These are phyloP conservation scores for Gerris buenoi DNA, from an alignment of 1,140 invertebrate species.

Conservation along the genomic window DNA sequence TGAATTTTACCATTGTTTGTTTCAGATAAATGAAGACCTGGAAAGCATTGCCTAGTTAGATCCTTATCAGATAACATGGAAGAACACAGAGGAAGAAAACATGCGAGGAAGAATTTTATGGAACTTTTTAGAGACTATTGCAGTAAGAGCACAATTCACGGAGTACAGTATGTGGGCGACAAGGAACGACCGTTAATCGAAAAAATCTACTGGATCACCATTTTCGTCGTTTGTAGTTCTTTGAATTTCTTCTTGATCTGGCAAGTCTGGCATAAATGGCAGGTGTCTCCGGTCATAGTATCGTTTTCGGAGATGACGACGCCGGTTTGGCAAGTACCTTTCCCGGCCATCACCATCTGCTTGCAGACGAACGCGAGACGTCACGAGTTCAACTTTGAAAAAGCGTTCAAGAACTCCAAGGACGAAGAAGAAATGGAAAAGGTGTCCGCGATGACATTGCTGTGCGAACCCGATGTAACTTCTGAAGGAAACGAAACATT, in stretches of 20 bases:
- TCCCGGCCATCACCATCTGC: conserved; percentile 19
- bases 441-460: background rate
- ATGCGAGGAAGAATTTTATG: background rate
- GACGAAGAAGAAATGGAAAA: background rate
- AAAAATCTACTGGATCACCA: conserved; percentile 5
- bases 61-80: too few species aligned
- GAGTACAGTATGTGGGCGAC: conserved; percentile 15
- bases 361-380: conserved; percentile 4
- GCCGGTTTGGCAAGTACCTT: conserved; percentile 16
- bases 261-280: conserved; percentile 3
- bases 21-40: too few species aligned
- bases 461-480: background rate
- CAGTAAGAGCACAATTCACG: conserved; percentile 17
- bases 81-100: background rate
- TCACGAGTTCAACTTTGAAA: conserved; percentile 2
- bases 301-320: conserved; percentile 1
- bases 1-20: too few species aligned
- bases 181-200: conserved; percentile 10
- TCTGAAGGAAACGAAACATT: background rate
- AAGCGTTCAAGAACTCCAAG: background rate
- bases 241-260: background rate
- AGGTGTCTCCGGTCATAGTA: conserved; percentile 4
- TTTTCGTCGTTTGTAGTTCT: background rate
- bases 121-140: conserved; percentile 15
- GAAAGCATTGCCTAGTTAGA: too few species aligned